Evolutionary conservation across 2,113 vertebrate species (phyloP), one percentile per base, ranked within the genome.

Genomic region (Trichomycterus rosablanca): DNA sequence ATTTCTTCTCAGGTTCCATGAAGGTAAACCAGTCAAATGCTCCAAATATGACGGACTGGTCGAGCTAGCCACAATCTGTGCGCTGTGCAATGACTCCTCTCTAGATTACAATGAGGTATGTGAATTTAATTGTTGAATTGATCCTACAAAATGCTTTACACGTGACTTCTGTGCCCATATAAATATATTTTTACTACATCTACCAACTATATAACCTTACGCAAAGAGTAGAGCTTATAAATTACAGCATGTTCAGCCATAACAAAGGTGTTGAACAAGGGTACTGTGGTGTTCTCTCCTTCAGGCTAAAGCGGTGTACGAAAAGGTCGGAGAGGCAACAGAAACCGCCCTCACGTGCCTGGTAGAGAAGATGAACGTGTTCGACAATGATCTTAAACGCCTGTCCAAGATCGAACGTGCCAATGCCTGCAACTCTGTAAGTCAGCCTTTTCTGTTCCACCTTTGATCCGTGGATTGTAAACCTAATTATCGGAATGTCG

Each of bases 331-430:
- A 0, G 93, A 96, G 71, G 91, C 93, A 35, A 96, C 93, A 0
- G 93, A 96, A 80, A 94, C 92, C 0, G 93, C 93, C 0, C 81
- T 96, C 61, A 89, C 89, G 0, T 93, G 92, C 53, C 80, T 95
- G 72, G 93, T 92, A 72, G 93, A 96, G 84, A 96, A 96, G 84
- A 96, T 96, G 93, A 96, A 96, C 1, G 93, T 94, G 35, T 95
- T 96, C 50, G 91, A 90, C 68, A 93, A 90, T 0, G 83, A 92
- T 0, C 74, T 93, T 3, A 84, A 86, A 46, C 79, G 57, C 67
- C 83, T 95, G 60, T 89, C 91, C 2, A 94, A 90, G 80, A 86
- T 92, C 5, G 93, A 95, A 74, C 78, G 89, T 7, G 90, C 93
- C 70, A 93, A 92, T 0, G 89, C 90, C 63, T 95, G 93, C 76